These are phyloP conservation scores for Tylochromis polylepis DNA, from an alignment of 2,113 vertebrate species.

Conservation along the genomic window DNA sequence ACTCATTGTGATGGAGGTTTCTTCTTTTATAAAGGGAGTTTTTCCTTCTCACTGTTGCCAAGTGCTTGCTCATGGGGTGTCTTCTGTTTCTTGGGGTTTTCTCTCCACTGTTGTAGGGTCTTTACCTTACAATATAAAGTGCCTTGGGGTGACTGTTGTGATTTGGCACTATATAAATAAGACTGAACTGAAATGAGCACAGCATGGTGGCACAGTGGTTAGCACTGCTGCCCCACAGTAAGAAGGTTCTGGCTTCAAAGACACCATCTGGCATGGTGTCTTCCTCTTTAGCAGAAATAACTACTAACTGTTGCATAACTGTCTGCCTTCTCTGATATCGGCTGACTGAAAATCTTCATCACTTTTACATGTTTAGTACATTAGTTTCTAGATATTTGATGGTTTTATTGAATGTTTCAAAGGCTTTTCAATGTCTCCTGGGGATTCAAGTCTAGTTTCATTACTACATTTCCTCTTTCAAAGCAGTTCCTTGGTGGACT, in stretches of 20 bases:
- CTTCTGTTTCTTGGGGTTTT: background rate
- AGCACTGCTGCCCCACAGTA: background rate
- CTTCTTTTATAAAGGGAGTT: no score
- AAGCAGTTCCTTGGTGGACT: background rate
- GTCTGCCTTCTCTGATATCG: background rate
- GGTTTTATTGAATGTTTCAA: background rate
- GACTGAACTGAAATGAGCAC: background rate
- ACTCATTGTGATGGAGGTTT: background rate
- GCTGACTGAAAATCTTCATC: background rate
- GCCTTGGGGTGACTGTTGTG: rapidly evolving
- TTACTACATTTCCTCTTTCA: background rate
- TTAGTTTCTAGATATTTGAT: background rate
- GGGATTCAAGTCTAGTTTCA: background rate
- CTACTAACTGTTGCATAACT: background rate
- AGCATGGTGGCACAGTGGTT: background rate
- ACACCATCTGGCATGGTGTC: background rate
- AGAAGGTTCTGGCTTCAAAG: background rate
- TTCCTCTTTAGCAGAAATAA: background rate
- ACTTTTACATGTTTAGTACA: background rate
- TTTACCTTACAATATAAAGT: background rate
- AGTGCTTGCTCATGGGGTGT: background rate
- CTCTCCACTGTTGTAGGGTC: background rate
- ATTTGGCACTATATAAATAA: background rate
- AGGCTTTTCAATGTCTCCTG: background rate
- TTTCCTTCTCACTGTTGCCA: no score